A percentile compares a stretch with the other conserved stretches of the same genome.
Evolutionary conservation across 2,888 invertebrate genomes (phyloP).

Genomic region (Drosophila ezoana): DNA sequence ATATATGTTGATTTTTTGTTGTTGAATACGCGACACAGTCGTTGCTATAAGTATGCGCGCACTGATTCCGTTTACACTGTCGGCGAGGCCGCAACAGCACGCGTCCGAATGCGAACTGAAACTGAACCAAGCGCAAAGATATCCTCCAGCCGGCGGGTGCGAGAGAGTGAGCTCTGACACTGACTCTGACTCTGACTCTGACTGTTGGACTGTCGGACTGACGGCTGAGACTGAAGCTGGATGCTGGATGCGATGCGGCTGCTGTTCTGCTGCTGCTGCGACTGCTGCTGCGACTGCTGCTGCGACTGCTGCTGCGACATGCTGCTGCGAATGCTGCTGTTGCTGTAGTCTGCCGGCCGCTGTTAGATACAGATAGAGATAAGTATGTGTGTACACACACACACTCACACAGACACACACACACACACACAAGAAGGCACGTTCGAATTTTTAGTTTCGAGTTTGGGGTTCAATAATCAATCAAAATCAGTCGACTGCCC

Average conservation of each 20-base stretch:
- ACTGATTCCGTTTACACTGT: conserved; percentile 53
- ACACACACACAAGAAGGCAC: conserved; percentile 13
- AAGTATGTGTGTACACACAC: conserved; percentile 29
- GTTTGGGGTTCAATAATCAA: conserved; percentile 71
- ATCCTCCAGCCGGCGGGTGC: conserved; percentile 65
- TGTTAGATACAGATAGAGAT: conserved; percentile 62
- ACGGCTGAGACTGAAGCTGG: conserved; percentile 51
- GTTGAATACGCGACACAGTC: conserved; percentile 48
- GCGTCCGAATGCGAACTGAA: conserved; percentile 79
- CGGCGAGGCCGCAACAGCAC: conserved; percentile 73
- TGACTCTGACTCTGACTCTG: conserved; percentile 46
- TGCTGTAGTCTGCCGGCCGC: conserved; percentile 52
- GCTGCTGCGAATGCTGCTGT: conserved; percentile 22
- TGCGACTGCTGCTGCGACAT: conserved; percentile 27
- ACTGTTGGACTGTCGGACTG: conserved; percentile 34
- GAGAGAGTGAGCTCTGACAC: conserved; percentile 60
- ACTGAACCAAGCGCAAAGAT: conserved; percentile 74
- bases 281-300: conserved; percentile 17
- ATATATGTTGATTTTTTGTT: conserved; percentile 18
- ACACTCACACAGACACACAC: not conserved
- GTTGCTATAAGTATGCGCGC: conserved; percentile 40
- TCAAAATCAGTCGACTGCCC: conserved; percentile 60
- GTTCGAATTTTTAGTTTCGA: conserved; percentile 54
- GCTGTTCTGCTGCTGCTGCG: conserved; percentile 18
- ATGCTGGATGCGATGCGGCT: conserved; percentile 28